phyloP scores from a whole-genome alignment of 2,888 invertebrate species.

The Drosophila seclusa region DNA sequence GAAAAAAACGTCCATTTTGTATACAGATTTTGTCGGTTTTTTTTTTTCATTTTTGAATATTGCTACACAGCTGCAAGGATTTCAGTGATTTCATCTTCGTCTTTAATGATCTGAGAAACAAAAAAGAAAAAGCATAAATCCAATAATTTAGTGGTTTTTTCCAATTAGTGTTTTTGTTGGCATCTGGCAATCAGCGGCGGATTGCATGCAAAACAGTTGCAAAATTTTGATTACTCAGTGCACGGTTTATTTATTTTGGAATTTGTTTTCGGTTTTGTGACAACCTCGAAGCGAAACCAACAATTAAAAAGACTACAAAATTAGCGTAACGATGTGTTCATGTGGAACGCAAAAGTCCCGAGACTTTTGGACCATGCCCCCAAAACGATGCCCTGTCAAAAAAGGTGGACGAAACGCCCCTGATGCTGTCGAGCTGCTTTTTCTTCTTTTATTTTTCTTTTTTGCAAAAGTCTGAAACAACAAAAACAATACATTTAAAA shows the following conservation, averaged over 20 bases:
- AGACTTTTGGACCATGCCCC: not conserved
- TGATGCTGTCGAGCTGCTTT: not conserved
- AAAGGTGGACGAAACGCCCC: not conserved
- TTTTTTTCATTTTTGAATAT: too few relatives aligned
- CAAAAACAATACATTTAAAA: not conserved
- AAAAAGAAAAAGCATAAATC: not conserved
- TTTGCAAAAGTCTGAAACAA: conserved; percentile 1
- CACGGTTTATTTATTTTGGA: not conserved
- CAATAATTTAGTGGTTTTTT: not conserved
- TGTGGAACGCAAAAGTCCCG: not conserved
- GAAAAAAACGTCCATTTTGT: too few relatives aligned
- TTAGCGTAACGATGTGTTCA: conserved; percentile 9
- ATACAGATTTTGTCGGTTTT: too few relatives aligned
- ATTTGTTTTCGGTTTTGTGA: not conserved
- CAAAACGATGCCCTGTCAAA: not conserved
- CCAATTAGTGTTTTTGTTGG: not conserved
- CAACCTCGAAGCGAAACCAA: not conserved
- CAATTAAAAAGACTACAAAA: conserved; percentile 7
- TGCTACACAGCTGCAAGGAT: not conserved
- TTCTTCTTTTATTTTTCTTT: not conserved
- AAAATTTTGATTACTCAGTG: not conserved
- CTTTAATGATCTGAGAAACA: not conserved
- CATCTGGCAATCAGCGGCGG: not conserved
- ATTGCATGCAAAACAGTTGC: conserved; percentile 6
- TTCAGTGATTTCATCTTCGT: not conserved